A percentile compares a stretch with the other conserved stretches of the same genome.
Conservation (phyloP, 1,140 invertebrate species). For the Glomeris maerens region DNA sequence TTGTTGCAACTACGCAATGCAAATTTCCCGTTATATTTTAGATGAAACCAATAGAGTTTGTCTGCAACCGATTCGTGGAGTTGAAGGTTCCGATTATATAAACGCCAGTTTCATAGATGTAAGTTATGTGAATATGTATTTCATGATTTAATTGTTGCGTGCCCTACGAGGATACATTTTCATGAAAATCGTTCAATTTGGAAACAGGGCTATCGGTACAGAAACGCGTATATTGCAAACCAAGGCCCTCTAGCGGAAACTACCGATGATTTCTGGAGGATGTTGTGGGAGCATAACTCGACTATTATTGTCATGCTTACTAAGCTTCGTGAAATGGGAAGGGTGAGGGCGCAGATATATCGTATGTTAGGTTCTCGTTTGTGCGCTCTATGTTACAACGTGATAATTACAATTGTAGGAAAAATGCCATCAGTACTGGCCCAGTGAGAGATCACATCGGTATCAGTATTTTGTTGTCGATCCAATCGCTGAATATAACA, state of each 20-base stretch:
- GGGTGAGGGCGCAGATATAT: slow-evolving; percentile 44
- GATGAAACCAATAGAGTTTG: slow-evolving; percentile 85
- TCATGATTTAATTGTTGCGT: too few species aligned
- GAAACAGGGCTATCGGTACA: slow-evolving; percentile 49
- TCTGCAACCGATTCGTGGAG: slow-evolving; percentile 71
- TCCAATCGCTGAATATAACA: slow-evolving; percentile 98
- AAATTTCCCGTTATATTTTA: slow-evolving; percentile 15
- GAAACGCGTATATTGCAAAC: slow-evolving; percentile 91
- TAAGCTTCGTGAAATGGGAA: slow-evolving; percentile 91
- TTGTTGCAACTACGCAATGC: background rate
- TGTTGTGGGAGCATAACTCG: slow-evolving; percentile 99
- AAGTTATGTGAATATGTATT: slow-evolving; percentile 20
- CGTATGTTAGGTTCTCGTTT: background rate
- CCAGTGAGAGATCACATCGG: slow-evolving; percentile 83
- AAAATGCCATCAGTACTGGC: slow-evolving; percentile 99
- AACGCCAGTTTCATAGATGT: slow-evolving; percentile 97
- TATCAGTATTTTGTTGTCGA: slow-evolving; percentile 97
- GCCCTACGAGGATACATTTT: too few species aligned
- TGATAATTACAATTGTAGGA: slow-evolving; percentile 42
- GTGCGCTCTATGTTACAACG: background rate
- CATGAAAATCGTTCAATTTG: too few species aligned
- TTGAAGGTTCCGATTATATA: slow-evolving; percentile 96
- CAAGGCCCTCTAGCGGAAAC: slow-evolving; percentile 93
- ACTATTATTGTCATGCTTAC: slow-evolving; percentile 98
- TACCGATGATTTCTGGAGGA: slow-evolving; percentile 96